These are phyloP conservation scores for Labeo rohita DNA, from an alignment of 2,113 vertebrate genomes.

Conservation along the genomic window DNA sequence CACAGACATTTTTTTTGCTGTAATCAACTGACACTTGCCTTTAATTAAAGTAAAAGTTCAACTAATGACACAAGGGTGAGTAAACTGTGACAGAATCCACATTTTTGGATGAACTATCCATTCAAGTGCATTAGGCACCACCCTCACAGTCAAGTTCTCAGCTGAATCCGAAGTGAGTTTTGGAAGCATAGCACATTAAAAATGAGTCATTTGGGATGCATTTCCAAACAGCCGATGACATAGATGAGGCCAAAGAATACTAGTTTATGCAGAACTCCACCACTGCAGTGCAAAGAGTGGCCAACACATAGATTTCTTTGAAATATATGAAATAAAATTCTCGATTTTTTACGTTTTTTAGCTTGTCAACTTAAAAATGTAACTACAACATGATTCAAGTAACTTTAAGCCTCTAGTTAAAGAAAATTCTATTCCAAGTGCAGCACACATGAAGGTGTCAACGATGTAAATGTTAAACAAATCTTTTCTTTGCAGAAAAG, in stretches of 20 bases:
- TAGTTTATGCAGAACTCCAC: background rate
- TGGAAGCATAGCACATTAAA: conserved; percentile 15
- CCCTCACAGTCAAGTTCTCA: background rate
- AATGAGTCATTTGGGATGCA: background rate
- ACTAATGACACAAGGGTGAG: background rate
- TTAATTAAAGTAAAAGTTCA: background rate
- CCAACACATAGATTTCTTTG: background rate
- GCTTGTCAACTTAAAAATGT: no score
- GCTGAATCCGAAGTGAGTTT: background rate
- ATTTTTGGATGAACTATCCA: background rate
- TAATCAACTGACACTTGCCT: background rate
- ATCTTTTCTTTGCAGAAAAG: no score
- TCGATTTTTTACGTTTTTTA: no score
- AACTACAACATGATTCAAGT: no score
- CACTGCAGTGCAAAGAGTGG: background rate
- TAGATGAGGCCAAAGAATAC: background rate
- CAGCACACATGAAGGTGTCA: no score
- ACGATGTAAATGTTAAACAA: no score
- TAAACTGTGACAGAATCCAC: background rate
- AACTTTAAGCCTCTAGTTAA: no score
- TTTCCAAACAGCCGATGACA: conserved; percentile 33
- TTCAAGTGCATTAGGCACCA: background rate
- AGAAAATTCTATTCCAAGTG: no score
- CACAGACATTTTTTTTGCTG: background rate
- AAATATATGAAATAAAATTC: no score